These are phyloP conservation scores for Lasioglossum calceatum DNA, from an alignment of 2,888 invertebrate genomes.

Conservation along the genomic window DNA sequence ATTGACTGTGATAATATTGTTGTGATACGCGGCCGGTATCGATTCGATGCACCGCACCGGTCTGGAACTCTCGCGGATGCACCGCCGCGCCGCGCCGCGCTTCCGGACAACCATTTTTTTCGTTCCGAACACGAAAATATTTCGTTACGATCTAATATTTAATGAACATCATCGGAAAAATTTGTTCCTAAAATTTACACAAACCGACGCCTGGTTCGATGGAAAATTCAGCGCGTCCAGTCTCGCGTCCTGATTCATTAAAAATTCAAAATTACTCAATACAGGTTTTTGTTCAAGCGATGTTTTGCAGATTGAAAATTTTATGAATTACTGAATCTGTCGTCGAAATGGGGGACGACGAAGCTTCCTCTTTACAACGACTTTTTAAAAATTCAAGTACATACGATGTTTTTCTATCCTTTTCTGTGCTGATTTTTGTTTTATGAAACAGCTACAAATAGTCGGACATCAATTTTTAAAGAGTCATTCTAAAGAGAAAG, in stretches of 20 bases:
- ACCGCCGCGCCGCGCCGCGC: not conserved
- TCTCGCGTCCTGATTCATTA: not conserved
- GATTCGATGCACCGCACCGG: slow-evolving; percentile 7
- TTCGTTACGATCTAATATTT: not conserved
- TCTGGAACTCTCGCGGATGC: not conserved
- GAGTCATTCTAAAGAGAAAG: no score
- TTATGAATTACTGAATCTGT: not conserved
- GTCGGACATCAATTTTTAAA: no score
- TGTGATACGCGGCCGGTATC: not conserved
- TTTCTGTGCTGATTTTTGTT: not conserved
- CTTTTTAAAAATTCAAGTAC: not conserved
- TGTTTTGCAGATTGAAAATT: not conserved
- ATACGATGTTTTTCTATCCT: not conserved
- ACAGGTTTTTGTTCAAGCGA: not conserved
- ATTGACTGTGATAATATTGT: slow-evolving; percentile 31
- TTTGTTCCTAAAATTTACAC: not conserved
- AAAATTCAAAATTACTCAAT: not conserved
- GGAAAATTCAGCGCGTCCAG: not conserved
- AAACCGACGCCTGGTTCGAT: not conserved
- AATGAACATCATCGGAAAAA: not conserved
- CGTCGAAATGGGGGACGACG: no score
- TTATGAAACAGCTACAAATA: not conserved
- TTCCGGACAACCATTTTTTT: not conserved
- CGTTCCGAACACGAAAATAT: not conserved
- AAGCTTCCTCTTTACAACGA: no score